Evolutionary conservation across 2,113 vertebrate species (phyloP), one percentile per base, ranked within the genome.

Genomic region (Arothron firmamentum): DNA sequence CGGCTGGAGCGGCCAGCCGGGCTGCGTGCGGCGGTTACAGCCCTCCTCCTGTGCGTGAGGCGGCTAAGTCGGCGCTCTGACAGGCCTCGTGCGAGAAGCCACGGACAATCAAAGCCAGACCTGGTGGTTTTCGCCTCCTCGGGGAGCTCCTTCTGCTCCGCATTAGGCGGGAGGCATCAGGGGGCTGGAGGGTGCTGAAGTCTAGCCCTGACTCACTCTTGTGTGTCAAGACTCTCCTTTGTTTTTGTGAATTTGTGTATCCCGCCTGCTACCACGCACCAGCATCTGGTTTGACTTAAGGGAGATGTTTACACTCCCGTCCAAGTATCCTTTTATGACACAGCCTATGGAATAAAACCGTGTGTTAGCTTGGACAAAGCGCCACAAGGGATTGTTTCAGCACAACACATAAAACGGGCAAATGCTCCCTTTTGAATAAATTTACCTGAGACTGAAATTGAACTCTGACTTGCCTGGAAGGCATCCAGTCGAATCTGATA

Each of bases 331-430:
- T 85, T 84, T 90, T 87, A 91, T 90, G 86, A 86, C 81, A 81
- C 75, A 87, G 85, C 76, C 82, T 88, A 43, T 82, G 79, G 84
- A 86, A 86, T 90, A 88, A 80, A 83, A 91, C 90, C 87, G 92
- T 91, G 92, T 90, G 88, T 91, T 93, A 90, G 91, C 87, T 85
- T 59, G 74, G 90, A 90, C 79, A 57, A 66, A 78, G 80, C 86
- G 77, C 85, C 76, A 73, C 70, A 59, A 82, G 78, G 75, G 72
- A 59, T 54, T 61, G 64, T 72, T 69, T 56, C 59, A 76, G 75
- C 80, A 64, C 75, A 65, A 54, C 18, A 54, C 34, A 62, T 49
- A 54, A 57, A 62, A 70, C 55, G 31, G 19, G 23, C 12, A 38
- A 38, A 38, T 3, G 9, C 12, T 38, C 1, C 34, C 8, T 38